phyloP scores from a whole-genome alignment of 2,888 invertebrate species.

The Cyaniris semiargus region DNA sequence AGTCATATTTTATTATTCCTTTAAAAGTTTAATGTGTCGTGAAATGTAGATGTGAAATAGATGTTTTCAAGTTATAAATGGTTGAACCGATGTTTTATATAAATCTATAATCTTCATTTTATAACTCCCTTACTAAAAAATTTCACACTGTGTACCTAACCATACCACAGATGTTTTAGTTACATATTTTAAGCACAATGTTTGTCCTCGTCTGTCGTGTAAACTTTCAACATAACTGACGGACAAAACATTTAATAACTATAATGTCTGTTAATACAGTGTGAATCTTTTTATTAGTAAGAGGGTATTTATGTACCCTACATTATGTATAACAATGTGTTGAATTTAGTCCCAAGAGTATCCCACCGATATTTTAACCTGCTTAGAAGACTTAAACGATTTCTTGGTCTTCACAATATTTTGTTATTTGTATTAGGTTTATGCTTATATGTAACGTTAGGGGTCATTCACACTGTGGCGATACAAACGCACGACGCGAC shows the following conservation, averaged over 20 bases:
- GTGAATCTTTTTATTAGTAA: neutral
- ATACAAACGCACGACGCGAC: no score
- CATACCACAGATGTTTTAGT: no score
- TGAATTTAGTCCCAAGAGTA: slow-evolving; percentile 3
- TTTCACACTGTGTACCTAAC: neutral
- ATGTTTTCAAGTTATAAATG: neutral
- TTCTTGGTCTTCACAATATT: neutral
- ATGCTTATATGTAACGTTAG: neutral
- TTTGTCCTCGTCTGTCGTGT: no score
- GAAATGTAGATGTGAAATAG: neutral
- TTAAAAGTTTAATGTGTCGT: neutral
- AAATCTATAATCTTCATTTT: neutral
- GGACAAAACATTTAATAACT: no score
- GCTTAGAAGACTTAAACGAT: neutral
- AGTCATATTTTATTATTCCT: slow-evolving; percentile 5
- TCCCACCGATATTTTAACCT: slow-evolving; percentile 21
- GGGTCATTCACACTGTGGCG: neutral
- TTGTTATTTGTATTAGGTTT: neutral
- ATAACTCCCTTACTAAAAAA: neutral
- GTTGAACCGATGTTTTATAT: neutral
- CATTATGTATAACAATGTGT: neutral
- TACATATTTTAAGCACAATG: no score
- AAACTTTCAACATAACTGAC: no score
- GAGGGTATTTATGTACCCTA: neutral
- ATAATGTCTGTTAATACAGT: no score